Evolutionary conservation across 2,113 vertebrate species (phyloP), one percentile per base, ranked within the genome.

Genomic region (Lepisosteus osseus): DNA sequence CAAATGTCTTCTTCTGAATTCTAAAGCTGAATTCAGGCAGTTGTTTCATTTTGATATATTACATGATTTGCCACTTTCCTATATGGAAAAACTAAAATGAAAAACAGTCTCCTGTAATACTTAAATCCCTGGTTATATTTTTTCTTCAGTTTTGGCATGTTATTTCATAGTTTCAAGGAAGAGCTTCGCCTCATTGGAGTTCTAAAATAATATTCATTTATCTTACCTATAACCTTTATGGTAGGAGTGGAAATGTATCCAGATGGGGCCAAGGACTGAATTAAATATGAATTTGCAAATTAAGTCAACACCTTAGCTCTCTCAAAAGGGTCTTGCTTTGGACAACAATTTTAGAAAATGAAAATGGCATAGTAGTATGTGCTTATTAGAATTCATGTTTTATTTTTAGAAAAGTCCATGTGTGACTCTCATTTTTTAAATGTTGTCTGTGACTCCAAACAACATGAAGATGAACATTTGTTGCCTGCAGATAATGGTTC

Each of bases 231-330:
- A 84, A 85, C 86, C 84, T 85, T 86, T 79, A 54, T 68, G 70
- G 29, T 29, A 54, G 17, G n/a, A 59, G 13, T 59, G 62, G 72
- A 73, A 80, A 77, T 78, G 75, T 70, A 77, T 61, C 79, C 84
- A 86, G 83, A 84, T 86, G 84, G 83, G 71, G 74, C 72, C 74
- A 75, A 77, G 68, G 70, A 77, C 75, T 79, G 57, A 67, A 69
- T 86, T 86, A 82, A 78, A 83, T 80, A 85, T 80, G 80, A 84
- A 78, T 75, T 78, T 85, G 78, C 76, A 69, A 83, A 79, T 85
- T 78, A 84, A 78, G 83, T 72, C 61, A 71, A 61, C 44, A 67
- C 84, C 79, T 86, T 77, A 74, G 76, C 75, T 78, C 83, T 80
- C 80, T 79, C 12, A 54, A 14, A 65, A 79, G 80, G 84, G 77